Conservation (phyloP, 2,888 invertebrate species). For the Allolobophora icterica region DNA sequence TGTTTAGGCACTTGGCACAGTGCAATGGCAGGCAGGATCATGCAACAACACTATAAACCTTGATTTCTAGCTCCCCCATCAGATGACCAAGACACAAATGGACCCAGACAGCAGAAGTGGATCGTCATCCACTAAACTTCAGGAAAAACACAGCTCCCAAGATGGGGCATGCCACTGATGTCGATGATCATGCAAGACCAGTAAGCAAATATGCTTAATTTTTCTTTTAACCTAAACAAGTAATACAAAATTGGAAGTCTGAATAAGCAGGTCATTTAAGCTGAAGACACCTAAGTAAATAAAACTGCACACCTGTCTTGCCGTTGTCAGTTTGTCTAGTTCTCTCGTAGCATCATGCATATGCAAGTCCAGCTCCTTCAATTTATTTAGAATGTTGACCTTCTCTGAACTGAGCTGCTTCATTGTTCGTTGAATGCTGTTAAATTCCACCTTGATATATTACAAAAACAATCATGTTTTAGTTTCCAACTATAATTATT, state of each 20-base stretch:
- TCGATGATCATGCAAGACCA: no score
- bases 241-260: neutral
- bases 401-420: neutral
- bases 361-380: neutral
- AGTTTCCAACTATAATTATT: no score
- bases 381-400: neutral
- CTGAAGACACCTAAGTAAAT: neutral
- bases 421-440: neutral
- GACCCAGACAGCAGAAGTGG: neutral
- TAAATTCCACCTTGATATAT: neutral
- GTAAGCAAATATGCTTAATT: neutral
- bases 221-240: neutral
- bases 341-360: neutral
- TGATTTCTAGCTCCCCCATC: no score
- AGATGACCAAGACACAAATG: no score
- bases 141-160: no score
- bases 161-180: no score
- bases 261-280: neutral
- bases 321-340: neutral
- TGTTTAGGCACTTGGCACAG: no score
- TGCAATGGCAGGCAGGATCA: no score
- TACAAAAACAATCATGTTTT: neutral
- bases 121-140: neutral
- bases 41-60: no score
- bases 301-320: constrained; percentile 13